These are phyloP conservation scores for Torymus tubicola DNA, from an alignment of 2,888 invertebrate species.

Conservation along the genomic window DNA sequence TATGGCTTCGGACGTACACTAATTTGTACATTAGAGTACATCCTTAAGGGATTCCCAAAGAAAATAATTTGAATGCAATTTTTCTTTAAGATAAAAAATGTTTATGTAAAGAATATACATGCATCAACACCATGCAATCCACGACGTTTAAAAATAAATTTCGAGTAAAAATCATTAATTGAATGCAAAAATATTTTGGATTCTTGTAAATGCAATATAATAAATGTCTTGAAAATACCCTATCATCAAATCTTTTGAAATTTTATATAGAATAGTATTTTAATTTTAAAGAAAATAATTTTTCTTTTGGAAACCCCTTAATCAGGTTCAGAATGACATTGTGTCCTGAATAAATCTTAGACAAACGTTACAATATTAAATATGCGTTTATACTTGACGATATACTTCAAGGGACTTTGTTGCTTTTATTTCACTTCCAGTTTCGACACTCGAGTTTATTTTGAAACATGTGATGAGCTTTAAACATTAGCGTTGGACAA, in stretches of 20 bases:
- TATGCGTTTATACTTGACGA: conserved; percentile 70
- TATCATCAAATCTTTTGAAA: background rate
- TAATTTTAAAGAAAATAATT: conserved; percentile 58
- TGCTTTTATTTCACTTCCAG: conserved; percentile 52
- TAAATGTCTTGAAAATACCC: conserved; percentile 6
- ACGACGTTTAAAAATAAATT: too few species aligned
- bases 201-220: conserved; percentile 12
- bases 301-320: conserved; percentile 68
- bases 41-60: conserved; percentile 72
- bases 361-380: conserved; percentile 69
- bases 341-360: conserved; percentile 71
- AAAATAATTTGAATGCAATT: conserved; percentile 59
- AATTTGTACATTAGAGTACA: conserved; percentile 75
- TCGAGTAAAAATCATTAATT: too few species aligned
- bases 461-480: conserved; percentile 47
- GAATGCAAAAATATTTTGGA: too few species aligned
- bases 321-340: conserved; percentile 71
- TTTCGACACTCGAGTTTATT: conserved; percentile 51
- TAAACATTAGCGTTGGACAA: conserved; percentile 51
- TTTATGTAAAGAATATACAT: too few species aligned
- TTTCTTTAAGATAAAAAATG: too few species aligned
- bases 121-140: too few species aligned
- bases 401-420: conserved; percentile 59
- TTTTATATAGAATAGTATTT: conserved; percentile 14
- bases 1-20: conserved; percentile 77